phyloP scores from a whole-genome alignment of 2,888 invertebrate genomes.

The Girardia tigrina region DNA sequence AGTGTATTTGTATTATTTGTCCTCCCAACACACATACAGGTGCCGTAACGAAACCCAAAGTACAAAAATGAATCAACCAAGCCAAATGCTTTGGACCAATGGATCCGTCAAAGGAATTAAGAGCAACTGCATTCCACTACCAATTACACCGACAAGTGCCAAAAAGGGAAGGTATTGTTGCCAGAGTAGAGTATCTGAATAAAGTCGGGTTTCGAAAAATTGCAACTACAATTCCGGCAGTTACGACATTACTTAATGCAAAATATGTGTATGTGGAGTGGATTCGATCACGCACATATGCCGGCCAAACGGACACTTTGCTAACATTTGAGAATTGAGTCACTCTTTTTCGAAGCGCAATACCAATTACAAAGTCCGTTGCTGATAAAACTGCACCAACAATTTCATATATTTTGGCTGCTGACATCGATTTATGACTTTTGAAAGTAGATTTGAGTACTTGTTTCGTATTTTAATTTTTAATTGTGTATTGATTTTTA shows the following conservation, averaged over 20 bases:
- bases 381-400: not conserved
- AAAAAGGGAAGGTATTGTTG: not conserved
- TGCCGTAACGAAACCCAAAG: constrained; percentile 78
- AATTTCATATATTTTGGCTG: not conserved
- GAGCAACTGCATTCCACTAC: not conserved
- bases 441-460: too few species aligned
- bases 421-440: too few species aligned
- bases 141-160: too few species aligned
- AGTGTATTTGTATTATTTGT: constrained; percentile 69
- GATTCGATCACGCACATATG: constrained; percentile 76
- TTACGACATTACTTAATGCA: constrained; percentile 68
- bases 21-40: constrained; percentile 82
- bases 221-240: constrained; percentile 68
- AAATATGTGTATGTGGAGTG: constrained; percentile 78
- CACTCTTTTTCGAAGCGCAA: not conserved
- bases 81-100: constrained; percentile 59
- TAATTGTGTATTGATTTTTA: too few species aligned
- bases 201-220: constrained; percentile 70
- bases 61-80: constrained; percentile 55
- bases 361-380: not conserved
- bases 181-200: constrained; percentile 54
- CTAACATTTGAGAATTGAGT: not conserved
- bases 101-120: constrained; percentile 61
- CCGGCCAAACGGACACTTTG: constrained; percentile 72
- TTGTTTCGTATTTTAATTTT: too few species aligned